A percentile compares a stretch with the other conserved stretches of the same genome.
Conservation (phyloP, 2,888 invertebrate genomes). For the Oxyteleia sp. region DNA sequence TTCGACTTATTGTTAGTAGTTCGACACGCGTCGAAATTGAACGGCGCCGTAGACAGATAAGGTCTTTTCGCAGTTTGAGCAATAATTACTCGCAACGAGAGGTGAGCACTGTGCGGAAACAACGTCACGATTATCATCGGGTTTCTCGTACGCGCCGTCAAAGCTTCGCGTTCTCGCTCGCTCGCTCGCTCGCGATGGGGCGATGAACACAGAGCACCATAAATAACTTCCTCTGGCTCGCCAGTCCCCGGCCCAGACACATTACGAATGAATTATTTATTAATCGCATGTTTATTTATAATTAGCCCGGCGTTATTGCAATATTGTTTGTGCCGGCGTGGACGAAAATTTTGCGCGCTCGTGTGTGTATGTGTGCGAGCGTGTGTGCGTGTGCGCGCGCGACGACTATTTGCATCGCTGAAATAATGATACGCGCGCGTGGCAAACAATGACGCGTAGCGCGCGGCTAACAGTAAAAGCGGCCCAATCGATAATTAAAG, state of each 20-base stretch:
- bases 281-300: constrained; percentile 62
- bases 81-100: constrained; percentile 55
- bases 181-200: background rate
- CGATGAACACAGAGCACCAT: constrained; percentile 4
- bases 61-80: constrained; percentile 45
- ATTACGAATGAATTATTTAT: constrained; percentile 60
- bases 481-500: constrained; percentile 19
- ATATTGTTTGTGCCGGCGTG: background rate
- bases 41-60: constrained; percentile 36
- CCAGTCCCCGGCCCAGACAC: constrained; percentile 27
- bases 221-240: constrained; percentile 33
- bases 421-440: constrained; percentile 24
- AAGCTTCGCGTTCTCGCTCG: too few relatives aligned
- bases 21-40: constrained; percentile 22
- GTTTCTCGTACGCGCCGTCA: constrained; percentile 10
- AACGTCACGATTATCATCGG: constrained; percentile 48
- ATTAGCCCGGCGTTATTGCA: constrained; percentile 34
- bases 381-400: too few relatives aligned
- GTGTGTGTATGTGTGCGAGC: too few relatives aligned
- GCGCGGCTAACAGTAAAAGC: constrained; percentile 5
- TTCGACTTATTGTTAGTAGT: constrained; percentile 8
- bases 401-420: background rate
- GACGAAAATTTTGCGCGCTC: background rate
- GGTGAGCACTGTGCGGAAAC: constrained; percentile 37
- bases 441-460: constrained; percentile 11